These are phyloP conservation scores for Heliconius ismenius DNA, from an alignment of 2,888 invertebrate species.

Conservation along the genomic window DNA sequence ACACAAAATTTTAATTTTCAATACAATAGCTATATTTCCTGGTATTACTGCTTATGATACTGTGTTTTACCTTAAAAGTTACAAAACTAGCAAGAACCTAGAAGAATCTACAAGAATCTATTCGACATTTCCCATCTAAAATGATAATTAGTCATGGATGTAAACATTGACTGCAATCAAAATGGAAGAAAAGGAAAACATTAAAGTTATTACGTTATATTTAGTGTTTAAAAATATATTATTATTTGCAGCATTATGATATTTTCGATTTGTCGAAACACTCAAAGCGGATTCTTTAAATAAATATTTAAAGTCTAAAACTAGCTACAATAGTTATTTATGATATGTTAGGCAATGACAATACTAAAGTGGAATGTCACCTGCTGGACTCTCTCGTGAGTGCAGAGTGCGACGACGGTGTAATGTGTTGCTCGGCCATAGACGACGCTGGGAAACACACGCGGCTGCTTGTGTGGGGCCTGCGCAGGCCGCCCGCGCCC, in stretches of 20 bases:
- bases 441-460: conserved; percentile 90
- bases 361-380: conserved; percentile 51
- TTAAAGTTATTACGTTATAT: neutral
- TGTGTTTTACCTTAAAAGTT: no score
- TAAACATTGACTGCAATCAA: neutral
- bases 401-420: conserved; percentile 87
- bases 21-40: no score
- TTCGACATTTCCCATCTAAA: neutral
- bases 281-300: neutral
- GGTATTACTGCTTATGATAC: no score
- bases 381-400: conserved; percentile 86
- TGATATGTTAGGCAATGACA: neutral
- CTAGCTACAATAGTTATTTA: neutral
- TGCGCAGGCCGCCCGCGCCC: conserved; percentile 82
- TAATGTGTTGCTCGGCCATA: conserved; percentile 95
- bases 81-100: neutral
- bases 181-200: neutral
- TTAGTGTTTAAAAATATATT: neutral
- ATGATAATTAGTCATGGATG: neutral
- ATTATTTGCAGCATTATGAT: neutral
- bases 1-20: no score
- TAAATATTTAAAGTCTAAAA: no score
- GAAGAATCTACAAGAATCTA: neutral
- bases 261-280: neutral
- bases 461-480: conserved; percentile 80